Evolutionary conservation across 37 sponge, comb jelly and placozoan genomes (phyloP).

Genomic region (Haliclona indistincta): DNA sequence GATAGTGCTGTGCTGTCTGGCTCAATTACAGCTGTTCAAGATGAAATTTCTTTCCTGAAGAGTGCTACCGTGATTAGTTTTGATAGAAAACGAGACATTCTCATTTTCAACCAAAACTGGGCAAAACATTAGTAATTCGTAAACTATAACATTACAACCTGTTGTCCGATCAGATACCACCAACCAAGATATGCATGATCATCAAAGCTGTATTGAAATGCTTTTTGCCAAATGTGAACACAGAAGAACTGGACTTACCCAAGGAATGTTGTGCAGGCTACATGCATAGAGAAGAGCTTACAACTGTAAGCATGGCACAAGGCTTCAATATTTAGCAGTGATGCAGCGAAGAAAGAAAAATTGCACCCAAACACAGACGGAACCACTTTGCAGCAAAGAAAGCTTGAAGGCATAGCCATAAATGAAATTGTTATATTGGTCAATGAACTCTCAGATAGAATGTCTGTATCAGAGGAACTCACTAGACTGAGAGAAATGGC

Average conservation of each 20-base stretch:
- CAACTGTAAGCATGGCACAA: slow-evolving; percentile 13
- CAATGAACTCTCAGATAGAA: slow-evolving; percentile 18
- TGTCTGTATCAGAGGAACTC: too few relatives aligned
- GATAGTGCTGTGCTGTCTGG: too few relatives aligned
- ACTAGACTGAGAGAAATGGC: slow-evolving; percentile 22
- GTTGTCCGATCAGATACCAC: slow-evolving; percentile 27
- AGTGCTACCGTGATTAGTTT: too few relatives aligned
- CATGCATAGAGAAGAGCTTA: slow-evolving; percentile 36
- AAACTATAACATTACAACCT: slow-evolving; percentile 31
- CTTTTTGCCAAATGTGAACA: slow-evolving; percentile 20
- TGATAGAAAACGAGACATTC: too few relatives aligned
- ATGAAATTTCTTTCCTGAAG: too few relatives aligned
- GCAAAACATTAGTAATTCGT: slow-evolving; percentile 29
- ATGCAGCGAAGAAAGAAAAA: not conserved
- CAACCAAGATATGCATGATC: slow-evolving; percentile 6
- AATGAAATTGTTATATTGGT: slow-evolving; percentile 28
- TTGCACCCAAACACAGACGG: slow-evolving; percentile 39
- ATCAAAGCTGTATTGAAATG: slow-evolving; percentile 43
- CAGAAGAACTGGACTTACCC: slow-evolving; percentile 11
- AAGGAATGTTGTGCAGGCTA: slow-evolving; percentile 34
- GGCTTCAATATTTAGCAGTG: too few relatives aligned
- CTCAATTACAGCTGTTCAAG: too few relatives aligned
- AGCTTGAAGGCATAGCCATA: slow-evolving; percentile 22
- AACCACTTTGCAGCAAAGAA: slow-evolving; percentile 24
- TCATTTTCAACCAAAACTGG: too few relatives aligned